Conservation (phyloP, 1,140 invertebrate species). For the Lepidurus packardi region DNA sequence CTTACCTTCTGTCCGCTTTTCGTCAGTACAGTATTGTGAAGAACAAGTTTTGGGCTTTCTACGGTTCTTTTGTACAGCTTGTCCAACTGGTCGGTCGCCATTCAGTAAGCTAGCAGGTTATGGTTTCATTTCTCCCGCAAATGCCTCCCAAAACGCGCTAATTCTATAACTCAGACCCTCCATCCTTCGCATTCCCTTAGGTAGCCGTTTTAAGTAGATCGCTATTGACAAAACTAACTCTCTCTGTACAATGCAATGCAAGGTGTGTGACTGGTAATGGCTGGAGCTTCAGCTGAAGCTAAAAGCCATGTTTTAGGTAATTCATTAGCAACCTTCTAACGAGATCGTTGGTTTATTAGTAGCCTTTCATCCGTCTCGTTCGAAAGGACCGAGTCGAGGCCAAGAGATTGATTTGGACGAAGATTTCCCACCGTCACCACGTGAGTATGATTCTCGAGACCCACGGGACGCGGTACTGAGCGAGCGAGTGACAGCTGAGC, state of each 20-base stretch:
- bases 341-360: not conserved
- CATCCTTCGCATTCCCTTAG: too few species aligned
- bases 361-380: not conserved
- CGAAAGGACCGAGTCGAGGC: not conserved
- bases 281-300: too few species aligned
- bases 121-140: not conserved
- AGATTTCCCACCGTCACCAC: not conserved
- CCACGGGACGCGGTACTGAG: not conserved
- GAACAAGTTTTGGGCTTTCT: not conserved
- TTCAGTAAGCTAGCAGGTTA: not conserved
- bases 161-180: not conserved
- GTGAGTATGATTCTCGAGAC: not conserved
- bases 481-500: not conserved
- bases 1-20: not conserved
- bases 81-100: not conserved
- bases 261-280: too few species aligned
- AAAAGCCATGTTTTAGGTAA: too few species aligned
- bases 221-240: too few species aligned
- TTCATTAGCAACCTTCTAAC: not conserved
- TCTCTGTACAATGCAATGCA: too few species aligned
- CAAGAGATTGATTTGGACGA: slow-evolving; percentile 6
- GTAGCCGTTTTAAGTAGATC: too few species aligned
- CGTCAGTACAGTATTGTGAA: not conserved
- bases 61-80: slow-evolving; percentile 3
- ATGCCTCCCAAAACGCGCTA: not conserved